phyloP scores from a whole-genome alignment of 2,888 invertebrate species.

The Miltochrista miniata region DNA sequence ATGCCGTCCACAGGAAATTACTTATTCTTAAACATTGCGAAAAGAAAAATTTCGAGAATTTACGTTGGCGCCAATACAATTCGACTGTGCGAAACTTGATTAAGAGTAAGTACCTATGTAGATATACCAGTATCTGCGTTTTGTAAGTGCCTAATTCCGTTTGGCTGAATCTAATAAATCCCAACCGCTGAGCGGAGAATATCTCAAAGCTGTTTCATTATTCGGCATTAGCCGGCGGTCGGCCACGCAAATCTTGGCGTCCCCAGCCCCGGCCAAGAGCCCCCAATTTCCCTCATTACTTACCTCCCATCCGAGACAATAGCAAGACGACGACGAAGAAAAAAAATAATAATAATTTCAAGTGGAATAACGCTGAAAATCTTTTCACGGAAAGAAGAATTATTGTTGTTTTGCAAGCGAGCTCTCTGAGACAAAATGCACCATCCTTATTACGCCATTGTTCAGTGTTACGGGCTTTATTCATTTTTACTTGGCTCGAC shows the following conservation, averaged over 20 bases:
- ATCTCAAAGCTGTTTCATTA: constrained; percentile 80
- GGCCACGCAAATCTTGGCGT: constrained; percentile 79
- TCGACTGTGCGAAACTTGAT: constrained; percentile 30
- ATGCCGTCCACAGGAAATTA: too few species aligned
- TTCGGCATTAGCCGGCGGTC: constrained; percentile 77
- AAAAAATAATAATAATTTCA: constrained; percentile 82
- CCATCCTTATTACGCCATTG: constrained; percentile 82
- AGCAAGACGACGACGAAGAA: constrained; percentile 80
- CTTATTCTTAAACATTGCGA: background rate
- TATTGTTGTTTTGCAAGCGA: constrained; percentile 84
- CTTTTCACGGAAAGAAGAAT: constrained; percentile 83
- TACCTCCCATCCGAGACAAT: constrained; percentile 82
- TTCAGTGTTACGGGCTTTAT: constrained; percentile 82
- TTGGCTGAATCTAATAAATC: constrained; percentile 77
- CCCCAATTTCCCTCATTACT: constrained; percentile 83
- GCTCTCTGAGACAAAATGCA: constrained; percentile 82
- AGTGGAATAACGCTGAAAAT: constrained; percentile 84
- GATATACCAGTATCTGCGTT: constrained; percentile 38
- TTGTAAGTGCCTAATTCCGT: constrained; percentile 66
- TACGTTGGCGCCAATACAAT: constrained; percentile 15
- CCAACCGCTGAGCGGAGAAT: constrained; percentile 66
- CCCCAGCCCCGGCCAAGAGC: constrained; percentile 69
- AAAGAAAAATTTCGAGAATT: background rate
- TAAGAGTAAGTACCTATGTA: constrained; percentile 31
- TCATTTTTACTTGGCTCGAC: constrained; percentile 84